Evolutionary conservation across 1,140 invertebrate genomes (phyloP).

Genomic region (Batillaria attramentaria): DNA sequence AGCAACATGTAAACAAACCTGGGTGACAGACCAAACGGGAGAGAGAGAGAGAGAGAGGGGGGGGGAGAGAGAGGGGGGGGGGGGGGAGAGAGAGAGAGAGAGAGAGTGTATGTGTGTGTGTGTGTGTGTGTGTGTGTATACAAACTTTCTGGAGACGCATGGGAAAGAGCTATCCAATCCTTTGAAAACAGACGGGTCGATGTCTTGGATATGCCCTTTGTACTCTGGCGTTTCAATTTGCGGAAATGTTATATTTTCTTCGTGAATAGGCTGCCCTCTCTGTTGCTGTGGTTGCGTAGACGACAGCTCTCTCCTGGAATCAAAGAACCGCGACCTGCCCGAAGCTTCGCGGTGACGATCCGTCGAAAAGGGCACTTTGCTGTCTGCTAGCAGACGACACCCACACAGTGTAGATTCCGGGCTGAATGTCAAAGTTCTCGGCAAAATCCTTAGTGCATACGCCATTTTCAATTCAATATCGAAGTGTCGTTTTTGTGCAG

Average conservation of each 20-base stretch:
- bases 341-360: neutral
- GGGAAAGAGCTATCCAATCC: constrained; percentile 64
- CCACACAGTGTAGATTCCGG: neutral
- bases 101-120: neutral
- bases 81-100: neutral
- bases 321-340: neutral
- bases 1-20: too few relatives aligned
- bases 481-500: neutral
- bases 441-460: neutral
- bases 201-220: neutral
- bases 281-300: neutral
- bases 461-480: neutral
- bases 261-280: too few relatives aligned
- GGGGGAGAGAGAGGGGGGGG: neutral
- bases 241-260: neutral
- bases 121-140: neutral
- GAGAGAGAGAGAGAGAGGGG: neutral
- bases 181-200: constrained; percentile 38
- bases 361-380: neutral
- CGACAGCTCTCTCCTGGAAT: neutral
- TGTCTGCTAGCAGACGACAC: constrained; percentile 5
- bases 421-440: neutral
- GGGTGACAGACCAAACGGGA: neutral
- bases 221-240: constrained; percentile 30
- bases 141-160: constrained; percentile 62